Evolutionary conservation across 2,797 vertebrate genomes (phyloP).

Genomic region (Austrolebias charrua): DNA sequence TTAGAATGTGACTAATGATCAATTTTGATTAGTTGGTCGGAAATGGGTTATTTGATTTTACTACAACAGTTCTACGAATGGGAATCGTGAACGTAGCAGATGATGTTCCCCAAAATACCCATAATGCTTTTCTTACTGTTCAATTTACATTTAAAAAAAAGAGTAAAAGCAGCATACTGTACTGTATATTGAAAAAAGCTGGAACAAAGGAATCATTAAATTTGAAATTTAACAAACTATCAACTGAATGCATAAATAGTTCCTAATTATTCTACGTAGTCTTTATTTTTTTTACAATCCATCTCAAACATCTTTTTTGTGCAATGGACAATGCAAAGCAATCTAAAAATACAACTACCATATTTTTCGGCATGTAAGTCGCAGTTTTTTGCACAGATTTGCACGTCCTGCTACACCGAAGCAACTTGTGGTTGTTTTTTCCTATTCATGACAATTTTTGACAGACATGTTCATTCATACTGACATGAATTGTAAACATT

Average conservation of each 20-base stretch:
- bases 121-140: neutral
- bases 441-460: too few species aligned
- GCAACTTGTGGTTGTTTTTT: too few species aligned
- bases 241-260: neutral
- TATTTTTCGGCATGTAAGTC: neutral
- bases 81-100: too few species aligned
- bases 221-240: neutral
- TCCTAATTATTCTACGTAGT: neutral
- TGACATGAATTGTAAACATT: too few species aligned
- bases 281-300: neutral
- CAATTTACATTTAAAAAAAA: neutral
- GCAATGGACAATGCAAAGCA: neutral
- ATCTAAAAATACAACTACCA: constrained; percentile 6
- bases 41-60: neutral
- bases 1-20: neutral
- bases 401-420: too few species aligned
- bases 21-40: constrained; percentile 1
- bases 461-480: too few species aligned
- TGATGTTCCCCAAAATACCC: neutral
- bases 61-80: neutral
- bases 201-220: neutral
- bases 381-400: too few species aligned
- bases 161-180: neutral
- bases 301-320: constrained; percentile 9
- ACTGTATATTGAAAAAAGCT: neutral